Conservation (phyloP, 2,113 vertebrate species). For the Dasyornis broadbenti region DNA sequence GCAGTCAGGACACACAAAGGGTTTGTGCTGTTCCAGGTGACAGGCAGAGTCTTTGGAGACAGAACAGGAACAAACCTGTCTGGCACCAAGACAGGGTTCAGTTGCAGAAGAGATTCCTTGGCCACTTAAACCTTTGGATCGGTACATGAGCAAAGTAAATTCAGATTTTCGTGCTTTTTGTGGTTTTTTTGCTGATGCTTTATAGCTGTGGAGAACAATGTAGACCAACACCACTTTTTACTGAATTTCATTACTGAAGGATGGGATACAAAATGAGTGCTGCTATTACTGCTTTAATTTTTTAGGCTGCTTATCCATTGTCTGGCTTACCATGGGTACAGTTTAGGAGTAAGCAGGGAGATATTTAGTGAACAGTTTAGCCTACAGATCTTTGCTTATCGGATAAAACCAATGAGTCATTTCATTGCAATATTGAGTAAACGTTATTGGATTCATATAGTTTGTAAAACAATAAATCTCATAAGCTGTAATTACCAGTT, state of each 20-base stretch:
- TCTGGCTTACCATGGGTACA: neutral
- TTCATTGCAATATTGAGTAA: neutral
- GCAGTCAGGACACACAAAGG: neutral
- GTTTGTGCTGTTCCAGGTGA: neutral
- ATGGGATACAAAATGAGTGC: rapidly evolving
- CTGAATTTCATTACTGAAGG: neutral
- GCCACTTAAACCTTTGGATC: neutral
- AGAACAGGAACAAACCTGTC: neutral
- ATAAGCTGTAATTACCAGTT: neutral
- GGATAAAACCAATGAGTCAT: neutral
- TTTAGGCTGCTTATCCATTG: neutral
- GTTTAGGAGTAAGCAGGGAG: neutral
- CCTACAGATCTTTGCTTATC: neutral
- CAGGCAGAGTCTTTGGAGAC: neutral
- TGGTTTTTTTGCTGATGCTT: neutral
- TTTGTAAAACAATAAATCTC: neutral
- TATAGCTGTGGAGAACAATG: neutral
- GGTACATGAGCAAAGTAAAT: neutral
- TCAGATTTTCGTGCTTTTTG: neutral
- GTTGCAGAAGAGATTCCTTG: neutral
- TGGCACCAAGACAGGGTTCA: neutral
- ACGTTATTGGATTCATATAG: neutral
- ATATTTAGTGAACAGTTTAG: neutral
- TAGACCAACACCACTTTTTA: neutral
- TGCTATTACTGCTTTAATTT: neutral